Base-by-base conservation (phyloP, 2,888 invertebrate genomes). In the Timema podura region DNA sequence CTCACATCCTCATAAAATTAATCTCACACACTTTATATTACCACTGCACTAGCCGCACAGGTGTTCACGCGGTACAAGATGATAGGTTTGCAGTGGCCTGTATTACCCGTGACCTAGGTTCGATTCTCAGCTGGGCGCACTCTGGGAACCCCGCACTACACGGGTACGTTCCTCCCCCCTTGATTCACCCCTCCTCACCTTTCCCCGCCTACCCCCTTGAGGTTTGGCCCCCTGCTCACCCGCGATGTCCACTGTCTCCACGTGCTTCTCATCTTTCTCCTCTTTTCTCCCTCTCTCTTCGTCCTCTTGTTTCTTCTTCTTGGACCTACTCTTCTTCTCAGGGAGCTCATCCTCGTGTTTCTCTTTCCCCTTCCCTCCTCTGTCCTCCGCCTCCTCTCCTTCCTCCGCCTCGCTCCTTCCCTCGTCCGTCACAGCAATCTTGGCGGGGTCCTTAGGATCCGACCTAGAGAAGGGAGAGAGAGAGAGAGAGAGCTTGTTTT, bases 341-440 rank as follows among this genome's bases (percentile, higher is more conserved):
- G n/a, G 11, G 1, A 13, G 11, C 51, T 51, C 51, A 13, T 51
- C 51, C 51, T 51, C 51, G 2, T n/a, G 11, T 51, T 51, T 51
- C n/a, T 51, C n/a, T n/a, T 51, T n/a, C 51, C 51, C 70, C 70
- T 2, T 72, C 70, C 6, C 74, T 73, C 6, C 75, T 75, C 8
- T 71, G 72, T 30, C 69, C 65, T 65, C 67, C 44, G 57, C 72
- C 74, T 15, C 67, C 65, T 8, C 51, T 65, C 1, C 66, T 70
- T 45, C 61, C 68, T n/a, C 49, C 54, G n/a, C n/a, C 51, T 51
- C 51, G 11, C 51, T 51, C 51, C n/a, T n/a, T 51, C 51, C 51
- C 51, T 51, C 51, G 2, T n/a, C 11, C 51, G 51, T 51, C 51
- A 51, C 11, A 30, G 30, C 30, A 30, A 30, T 30, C 30, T 30